Base-by-base conservation (phyloP, 2,888 invertebrate species). In the Philonicus albiceps region DNA sequence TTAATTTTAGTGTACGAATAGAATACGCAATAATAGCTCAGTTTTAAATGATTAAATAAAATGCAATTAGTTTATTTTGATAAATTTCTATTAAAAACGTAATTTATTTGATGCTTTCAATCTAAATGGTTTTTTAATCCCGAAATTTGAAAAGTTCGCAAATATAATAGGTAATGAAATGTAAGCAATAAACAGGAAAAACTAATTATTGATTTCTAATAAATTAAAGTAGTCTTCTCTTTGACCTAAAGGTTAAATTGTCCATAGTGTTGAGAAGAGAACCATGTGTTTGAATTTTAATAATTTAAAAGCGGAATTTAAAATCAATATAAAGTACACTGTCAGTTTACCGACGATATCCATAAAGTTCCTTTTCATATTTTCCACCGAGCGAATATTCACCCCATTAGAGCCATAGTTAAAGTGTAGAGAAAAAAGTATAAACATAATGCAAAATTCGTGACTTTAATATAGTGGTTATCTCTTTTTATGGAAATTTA, bases 401-500 rank as follows among this genome's bases (percentile, higher is more conserved):
- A 64, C 22, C 64, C 64, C 27, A 27, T 64, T 64, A 64, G 19
- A 64, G 64, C 64, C 22, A 22, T 64, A 64, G 22, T 64, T 64
- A 22, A 64, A 64, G 64, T 64, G 11, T 27, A 27, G 19, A 64
- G 27, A 64, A 27, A 64, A 27, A 27, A 64, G 22, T 64, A 64
- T 64, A 64, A 64, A 64, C 64, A 64, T 64, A 64, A 64, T 64
- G 64, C 64, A 27, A 64, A 64, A 2, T 64, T 64, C 64, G 83
- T 30, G 53, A 43, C 55, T 75, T 75, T 75, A 75, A 75, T 75
- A 75, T 75, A 75, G 75, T 75, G 75, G 75, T 19, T 37, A 75
- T 75, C 75, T 75, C 64, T 75, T 75, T 75, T 75, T 75, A 75
- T 75, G 75, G 31, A 75, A 75, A 75, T 75, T 75, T 75, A 64